Conservation (phyloP, 2,888 invertebrate genomes). For the Agrochola lychnidis region DNA sequence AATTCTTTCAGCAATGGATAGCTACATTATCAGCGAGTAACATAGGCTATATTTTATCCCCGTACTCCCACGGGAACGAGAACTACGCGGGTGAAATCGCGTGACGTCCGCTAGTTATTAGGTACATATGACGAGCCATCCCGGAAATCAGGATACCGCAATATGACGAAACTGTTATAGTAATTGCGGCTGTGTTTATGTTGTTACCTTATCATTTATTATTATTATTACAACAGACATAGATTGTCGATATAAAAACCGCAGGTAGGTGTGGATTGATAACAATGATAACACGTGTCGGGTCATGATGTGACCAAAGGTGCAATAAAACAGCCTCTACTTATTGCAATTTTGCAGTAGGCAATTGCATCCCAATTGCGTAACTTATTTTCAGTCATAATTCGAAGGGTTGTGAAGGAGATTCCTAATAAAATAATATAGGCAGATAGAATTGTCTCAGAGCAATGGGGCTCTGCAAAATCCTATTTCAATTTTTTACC, state of each 20-base stretch:
- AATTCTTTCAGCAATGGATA: too few relatives aligned
- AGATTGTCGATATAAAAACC: slow-evolving; percentile 13
- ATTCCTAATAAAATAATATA: too few relatives aligned
- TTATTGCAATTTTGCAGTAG: not conserved
- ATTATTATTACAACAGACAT: slow-evolving; percentile 26
- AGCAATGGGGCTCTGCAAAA: too few relatives aligned
- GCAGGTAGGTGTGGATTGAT: slow-evolving; percentile 16
- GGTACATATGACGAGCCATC: slow-evolving; percentile 15
- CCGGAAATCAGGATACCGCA: slow-evolving; percentile 41
- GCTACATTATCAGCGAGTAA: too few relatives aligned
- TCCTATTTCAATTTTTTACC: too few relatives aligned
- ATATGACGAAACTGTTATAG: slow-evolving; percentile 27
- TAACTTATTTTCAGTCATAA: not conserved
- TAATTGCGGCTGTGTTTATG: slow-evolving; percentile 27
- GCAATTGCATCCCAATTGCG: too few relatives aligned
- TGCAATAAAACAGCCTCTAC: not conserved
- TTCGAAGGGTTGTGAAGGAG: too few relatives aligned
- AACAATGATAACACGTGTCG: slow-evolving; percentile 13
- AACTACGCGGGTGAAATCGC: too few relatives aligned
- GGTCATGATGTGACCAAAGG: not conserved
- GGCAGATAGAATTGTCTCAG: too few relatives aligned
- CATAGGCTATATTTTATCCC: too few relatives aligned
- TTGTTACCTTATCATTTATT: slow-evolving; percentile 42
- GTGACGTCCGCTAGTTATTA: too few relatives aligned
- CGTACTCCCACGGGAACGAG: too few relatives aligned